A percentile compares a stretch with the other conserved stretches of the same genome.
Evolutionary conservation across 2,113 vertebrate genomes (phyloP).

Genomic region (Daubentonia madagascariensis): DNA sequence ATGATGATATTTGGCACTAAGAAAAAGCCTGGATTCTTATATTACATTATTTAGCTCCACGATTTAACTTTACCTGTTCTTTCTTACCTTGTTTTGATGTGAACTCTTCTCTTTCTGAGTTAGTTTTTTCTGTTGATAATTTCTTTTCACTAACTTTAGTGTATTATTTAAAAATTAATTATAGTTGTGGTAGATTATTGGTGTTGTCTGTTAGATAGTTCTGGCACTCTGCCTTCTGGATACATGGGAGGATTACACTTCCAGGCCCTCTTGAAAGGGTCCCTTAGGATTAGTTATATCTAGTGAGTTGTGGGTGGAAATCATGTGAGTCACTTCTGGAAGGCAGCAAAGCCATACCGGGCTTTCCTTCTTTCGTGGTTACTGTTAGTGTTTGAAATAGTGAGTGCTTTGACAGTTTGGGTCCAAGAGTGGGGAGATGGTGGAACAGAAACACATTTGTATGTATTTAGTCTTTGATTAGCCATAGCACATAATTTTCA

Average conservation of each 20-base stretch:
- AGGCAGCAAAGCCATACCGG: background rate
- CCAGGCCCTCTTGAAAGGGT: no score
- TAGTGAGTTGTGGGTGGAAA: background rate
- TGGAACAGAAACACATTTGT: background rate
- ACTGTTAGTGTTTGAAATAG: background rate
- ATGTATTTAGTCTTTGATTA: background rate
- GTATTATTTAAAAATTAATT: background rate
- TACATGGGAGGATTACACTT: background rate
- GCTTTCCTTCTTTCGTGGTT: background rate
- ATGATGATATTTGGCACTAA: background rate
- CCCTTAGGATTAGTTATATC: background rate
- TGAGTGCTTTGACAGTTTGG: background rate
- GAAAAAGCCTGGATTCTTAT: background rate
- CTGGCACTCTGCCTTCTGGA: background rate
- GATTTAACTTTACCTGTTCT: background rate
- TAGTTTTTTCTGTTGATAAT: background rate
- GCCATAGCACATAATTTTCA: background rate
- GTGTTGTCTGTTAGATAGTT: background rate
- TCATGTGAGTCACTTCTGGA: background rate
- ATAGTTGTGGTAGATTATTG: background rate
- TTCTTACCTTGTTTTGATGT: background rate
- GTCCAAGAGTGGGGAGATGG: background rate
- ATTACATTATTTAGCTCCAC: background rate
- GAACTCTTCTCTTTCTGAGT: background rate
- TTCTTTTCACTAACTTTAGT: background rate